Evolutionary conservation across 2,888 invertebrate genomes (phyloP).

Genomic region (Cordylochernes scorpioides): DNA sequence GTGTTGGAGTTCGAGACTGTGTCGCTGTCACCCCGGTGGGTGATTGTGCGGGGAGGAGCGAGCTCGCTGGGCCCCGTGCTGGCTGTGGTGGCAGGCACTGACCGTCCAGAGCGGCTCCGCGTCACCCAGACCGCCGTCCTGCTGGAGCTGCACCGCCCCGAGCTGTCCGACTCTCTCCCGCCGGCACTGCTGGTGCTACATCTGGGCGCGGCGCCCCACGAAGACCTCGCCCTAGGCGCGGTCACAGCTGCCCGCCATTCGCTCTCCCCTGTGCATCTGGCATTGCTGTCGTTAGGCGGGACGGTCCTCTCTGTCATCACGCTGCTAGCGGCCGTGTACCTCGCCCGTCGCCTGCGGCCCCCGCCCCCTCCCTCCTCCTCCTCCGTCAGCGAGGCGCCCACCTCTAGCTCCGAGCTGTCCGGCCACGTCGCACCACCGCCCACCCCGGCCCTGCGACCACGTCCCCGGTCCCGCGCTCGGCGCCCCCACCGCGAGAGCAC

Average conservation of each 20-base stretch:
- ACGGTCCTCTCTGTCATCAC: conserved; percentile 6
- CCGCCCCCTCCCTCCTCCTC: not conserved
- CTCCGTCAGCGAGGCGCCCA: conserved; percentile 5
- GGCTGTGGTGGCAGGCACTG: too few species aligned
- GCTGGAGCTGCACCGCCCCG: too few species aligned
- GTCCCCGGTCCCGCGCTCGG: conserved; percentile 1
- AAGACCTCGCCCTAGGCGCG: too few species aligned
- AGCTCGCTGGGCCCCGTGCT: not conserved
- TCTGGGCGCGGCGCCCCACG: conserved; percentile 6
- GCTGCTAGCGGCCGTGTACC: conserved; percentile 9
- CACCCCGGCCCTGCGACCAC: conserved; percentile 1
- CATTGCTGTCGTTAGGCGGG: conserved; percentile 10
- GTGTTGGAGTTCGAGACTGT: too few species aligned
- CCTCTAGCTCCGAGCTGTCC: conserved; percentile 11
- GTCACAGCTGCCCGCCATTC: conserved; percentile 2
- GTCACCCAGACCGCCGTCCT: too few species aligned
- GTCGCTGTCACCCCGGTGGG: too few species aligned
- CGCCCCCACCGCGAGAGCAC: conserved; percentile 8
- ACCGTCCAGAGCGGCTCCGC: too few species aligned
- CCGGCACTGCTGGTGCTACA: conserved; percentile 5
- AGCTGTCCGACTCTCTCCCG: conserved; percentile 3
- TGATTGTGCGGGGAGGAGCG: not conserved
- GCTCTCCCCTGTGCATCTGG: conserved; percentile 3
- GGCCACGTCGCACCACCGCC: conserved; percentile 5
- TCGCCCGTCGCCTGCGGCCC: conserved; percentile 1